These are phyloP conservation scores for Dryobota labecula DNA, from an alignment of 2,888 invertebrate genomes.

Conservation along the genomic window DNA sequence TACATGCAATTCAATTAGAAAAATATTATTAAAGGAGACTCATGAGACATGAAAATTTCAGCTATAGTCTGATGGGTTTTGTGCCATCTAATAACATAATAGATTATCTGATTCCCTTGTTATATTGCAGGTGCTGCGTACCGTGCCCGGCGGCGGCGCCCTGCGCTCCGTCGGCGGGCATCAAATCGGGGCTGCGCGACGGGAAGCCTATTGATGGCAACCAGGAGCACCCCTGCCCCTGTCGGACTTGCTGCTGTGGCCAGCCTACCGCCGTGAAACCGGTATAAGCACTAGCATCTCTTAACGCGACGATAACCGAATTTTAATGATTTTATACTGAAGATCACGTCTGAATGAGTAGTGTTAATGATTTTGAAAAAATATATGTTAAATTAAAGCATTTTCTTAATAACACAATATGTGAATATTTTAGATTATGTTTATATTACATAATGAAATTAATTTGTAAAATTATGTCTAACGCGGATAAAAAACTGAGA, in stretches of 20 bases:
- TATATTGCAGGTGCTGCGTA: conserved; percentile 78
- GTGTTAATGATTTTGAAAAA: too few relatives aligned
- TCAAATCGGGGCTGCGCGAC: conserved; percentile 79
- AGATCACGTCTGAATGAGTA: too few relatives aligned
- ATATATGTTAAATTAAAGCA: too few relatives aligned
- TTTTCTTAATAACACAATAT: too few relatives aligned
- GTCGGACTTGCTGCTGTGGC: conserved; percentile 84
- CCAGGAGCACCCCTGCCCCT: conserved; percentile 80
- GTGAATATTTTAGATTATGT: too few relatives aligned
- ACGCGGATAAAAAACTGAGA: too few relatives aligned
- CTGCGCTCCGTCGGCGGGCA: conserved; percentile 80
- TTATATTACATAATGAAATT: too few relatives aligned
- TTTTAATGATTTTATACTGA: too few relatives aligned
- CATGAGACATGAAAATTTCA: neutral
- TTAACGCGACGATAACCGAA: too few relatives aligned
- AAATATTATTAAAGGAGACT: too few relatives aligned
- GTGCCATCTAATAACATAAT: neutral
- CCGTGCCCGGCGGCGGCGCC: conserved; percentile 82
- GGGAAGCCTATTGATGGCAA: conserved; percentile 77
- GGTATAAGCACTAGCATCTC: conserved; percentile 64
- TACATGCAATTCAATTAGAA: too few relatives aligned
- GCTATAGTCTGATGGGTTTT: neutral
- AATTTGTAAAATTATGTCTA: too few relatives aligned
- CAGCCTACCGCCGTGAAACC: conserved; percentile 80
- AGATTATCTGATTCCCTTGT: neutral